Conservation (phyloP, 2,888 invertebrate genomes). For the Sepioteuthis lessoniana region DNA sequence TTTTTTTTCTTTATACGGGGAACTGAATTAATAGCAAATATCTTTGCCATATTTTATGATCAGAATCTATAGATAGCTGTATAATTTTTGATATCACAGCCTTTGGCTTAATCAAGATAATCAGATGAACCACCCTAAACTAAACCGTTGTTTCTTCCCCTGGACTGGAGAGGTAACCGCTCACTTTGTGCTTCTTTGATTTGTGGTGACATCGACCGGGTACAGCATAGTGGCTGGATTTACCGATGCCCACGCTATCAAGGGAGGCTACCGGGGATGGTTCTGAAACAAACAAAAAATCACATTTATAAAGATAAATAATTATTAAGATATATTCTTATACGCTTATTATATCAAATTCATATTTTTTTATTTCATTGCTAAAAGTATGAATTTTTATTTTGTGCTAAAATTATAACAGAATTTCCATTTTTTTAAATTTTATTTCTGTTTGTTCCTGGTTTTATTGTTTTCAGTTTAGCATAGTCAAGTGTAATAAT, state of each 20-base stretch:
- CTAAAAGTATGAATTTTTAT: no score
- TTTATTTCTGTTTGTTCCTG: no score
- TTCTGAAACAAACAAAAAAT: background rate
- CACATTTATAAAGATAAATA: no score
- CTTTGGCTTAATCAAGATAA: conserved; percentile 45
- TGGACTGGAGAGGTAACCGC: conserved; percentile 45
- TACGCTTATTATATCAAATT: no score
- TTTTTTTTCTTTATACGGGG: background rate
- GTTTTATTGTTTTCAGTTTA: no score
- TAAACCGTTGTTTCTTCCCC: conserved; percentile 46
- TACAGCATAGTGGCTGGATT: conserved; percentile 42
- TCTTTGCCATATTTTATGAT: background rate
- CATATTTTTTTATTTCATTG: no score
- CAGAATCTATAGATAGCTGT: background rate
- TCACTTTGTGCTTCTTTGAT: conserved; percentile 47
- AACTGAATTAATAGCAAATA: background rate
- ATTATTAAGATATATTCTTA: no score
- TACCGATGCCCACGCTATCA: conserved; percentile 43
- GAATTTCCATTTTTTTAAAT: no score
- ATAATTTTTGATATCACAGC: conserved; percentile 42
- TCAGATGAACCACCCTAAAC: conserved; percentile 35
- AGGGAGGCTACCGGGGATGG: conserved; percentile 47
- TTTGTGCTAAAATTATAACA: no score
- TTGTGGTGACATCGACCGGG: conserved; percentile 41
- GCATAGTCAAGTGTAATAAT: no score